Percentiles rank a stretch among this genome's conserved stretches.
Evolutionary conservation across 2,113 vertebrate genomes (phyloP).

Genomic region (Ictidomys tridecemlineatus): DNA sequence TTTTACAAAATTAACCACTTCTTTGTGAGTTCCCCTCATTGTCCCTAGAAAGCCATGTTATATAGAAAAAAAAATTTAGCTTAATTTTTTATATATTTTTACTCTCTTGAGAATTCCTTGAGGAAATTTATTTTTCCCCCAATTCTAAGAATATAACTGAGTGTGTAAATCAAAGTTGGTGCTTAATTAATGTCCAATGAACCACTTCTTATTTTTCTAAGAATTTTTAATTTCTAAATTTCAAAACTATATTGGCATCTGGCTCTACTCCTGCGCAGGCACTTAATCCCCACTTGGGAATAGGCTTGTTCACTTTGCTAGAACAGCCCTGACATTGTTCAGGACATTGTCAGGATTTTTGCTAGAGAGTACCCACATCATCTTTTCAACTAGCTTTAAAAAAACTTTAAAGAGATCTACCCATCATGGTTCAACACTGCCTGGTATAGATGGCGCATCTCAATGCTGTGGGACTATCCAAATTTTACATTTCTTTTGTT

Average conservation of each 20-base stretch:
- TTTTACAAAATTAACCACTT: slow-evolving; percentile 11
- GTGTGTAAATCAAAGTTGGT: background rate
- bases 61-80: background rate
- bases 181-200: background rate
- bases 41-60: background rate
- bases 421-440: background rate
- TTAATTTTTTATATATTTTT: background rate
- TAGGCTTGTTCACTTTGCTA: background rate
- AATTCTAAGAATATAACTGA: background rate
- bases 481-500: slow-evolving; percentile 59
- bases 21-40: background rate
- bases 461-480: slow-evolving; percentile 39
- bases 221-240: slow-evolving; percentile 30
- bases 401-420: slow-evolving; percentile 7
- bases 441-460: background rate
- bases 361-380: background rate
- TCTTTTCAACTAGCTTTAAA: slow-evolving; percentile 36
- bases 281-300: background rate
- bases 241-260: slow-evolving; percentile 5
- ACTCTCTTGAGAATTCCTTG: background rate
- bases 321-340: background rate
- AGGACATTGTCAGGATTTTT: background rate
- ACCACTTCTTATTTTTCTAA: background rate
- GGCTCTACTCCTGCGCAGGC: background rate
- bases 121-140: background rate